Evolutionary conservation across 2,113 vertebrate species (phyloP).

Genomic region (Fulmarus glacialis): DNA sequence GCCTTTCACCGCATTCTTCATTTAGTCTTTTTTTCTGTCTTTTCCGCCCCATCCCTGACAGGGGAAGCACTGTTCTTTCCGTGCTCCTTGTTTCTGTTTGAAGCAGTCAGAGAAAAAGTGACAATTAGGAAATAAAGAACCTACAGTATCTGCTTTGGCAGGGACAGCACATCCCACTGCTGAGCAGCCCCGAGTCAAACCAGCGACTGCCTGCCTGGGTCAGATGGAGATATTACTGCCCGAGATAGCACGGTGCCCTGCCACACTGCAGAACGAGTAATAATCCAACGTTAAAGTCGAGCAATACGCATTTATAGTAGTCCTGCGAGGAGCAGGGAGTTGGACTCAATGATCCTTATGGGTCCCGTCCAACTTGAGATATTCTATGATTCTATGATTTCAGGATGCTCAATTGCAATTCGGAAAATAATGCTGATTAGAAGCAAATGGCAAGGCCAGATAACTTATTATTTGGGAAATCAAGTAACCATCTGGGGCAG

Average conservation of each 20-base stretch:
- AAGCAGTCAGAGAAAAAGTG: conserved; percentile 26
- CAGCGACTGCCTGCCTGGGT: neutral
- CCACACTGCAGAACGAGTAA: neutral
- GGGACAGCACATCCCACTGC: neutral
- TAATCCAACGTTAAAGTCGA: neutral
- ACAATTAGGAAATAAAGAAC: conserved; percentile 59
- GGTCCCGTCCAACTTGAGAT: neutral
- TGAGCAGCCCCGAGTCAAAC: neutral
- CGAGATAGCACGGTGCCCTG: neutral
- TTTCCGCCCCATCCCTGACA: neutral
- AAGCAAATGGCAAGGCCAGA: neutral
- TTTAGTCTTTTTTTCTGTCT: neutral
- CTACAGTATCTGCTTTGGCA: conserved; percentile 47
- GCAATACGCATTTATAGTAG: neutral
- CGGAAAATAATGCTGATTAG: neutral
- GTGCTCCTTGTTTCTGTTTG: neutral
- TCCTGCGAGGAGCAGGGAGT: neutral
- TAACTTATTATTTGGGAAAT: neutral
- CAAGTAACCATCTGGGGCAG: neutral
- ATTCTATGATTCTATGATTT: neutral
- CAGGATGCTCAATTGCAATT: neutral
- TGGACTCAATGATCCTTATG: neutral
- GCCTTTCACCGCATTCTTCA: conserved; percentile 12
- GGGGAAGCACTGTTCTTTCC: conserved; percentile 40
- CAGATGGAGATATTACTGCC: neutral